Evolutionary conservation across 92 coral and sea anemone genomes (phyloP), one percentile per base, ranked within the genome.

Genomic region (Isaurus tuberculatus): DNA sequence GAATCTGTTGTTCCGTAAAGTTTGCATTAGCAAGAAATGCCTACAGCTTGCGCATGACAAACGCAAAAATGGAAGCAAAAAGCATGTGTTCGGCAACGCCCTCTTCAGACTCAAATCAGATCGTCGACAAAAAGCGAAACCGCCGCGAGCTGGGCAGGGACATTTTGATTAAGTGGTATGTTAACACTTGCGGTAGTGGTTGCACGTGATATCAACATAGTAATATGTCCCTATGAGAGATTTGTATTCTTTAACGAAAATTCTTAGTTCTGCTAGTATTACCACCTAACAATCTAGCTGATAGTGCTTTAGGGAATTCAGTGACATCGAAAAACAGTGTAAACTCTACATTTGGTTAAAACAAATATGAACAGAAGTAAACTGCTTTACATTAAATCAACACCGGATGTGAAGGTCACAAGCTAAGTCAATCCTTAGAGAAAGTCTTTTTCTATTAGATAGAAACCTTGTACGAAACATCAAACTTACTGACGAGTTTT

Each of bases 11-110:
- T 93, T 93, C 71, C 94, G 94, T 23, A 91, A 91, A 72, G 98
- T 93, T 1, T 84, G 90, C 20, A 86, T 89, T 32, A 92, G 92
- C 88, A 91, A 89, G 72, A 93, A 85, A 82, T 88, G 89, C 31
- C 70, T 91, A 70, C 67, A 75, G 75, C 90, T 87, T n/a, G 93
- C 78, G 16, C 90, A 93, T 67, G 93, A 91, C 73, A 86, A 90
- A 70, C 86, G 98, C 30, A 89, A 89, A 69, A 91, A 91, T 61
- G 79, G 73, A 19, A 71, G 78, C 67, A 93, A 93, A 88, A 93
- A 93, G 49, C 94, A 93, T 55, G 92, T 86, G 72, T 93, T 93
- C 73, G 98, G 98, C 31, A 93, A 93, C 86, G 93, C 95, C 34
- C 87, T 93, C 46, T 93, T 93, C 83, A 93, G 92, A 69, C 83